Evolutionary conservation across 2,888 invertebrate genomes (phyloP), one percentile per base, ranked within the genome.

Genomic region (Drosophila differens): DNA sequence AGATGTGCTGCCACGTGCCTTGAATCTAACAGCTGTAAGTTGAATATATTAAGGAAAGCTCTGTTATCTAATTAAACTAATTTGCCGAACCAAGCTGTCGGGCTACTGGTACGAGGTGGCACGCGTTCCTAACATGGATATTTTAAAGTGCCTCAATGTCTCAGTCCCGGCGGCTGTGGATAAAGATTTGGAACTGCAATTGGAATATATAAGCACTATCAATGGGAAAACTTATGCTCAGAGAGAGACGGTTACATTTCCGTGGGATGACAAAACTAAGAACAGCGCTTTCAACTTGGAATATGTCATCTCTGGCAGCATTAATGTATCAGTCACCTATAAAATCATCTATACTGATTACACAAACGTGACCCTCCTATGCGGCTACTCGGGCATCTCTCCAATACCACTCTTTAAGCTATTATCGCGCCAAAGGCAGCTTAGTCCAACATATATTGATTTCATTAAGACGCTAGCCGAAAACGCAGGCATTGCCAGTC

Each of bases 31-130:
- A 22, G 58, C 53, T 16, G 70, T 70, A 47, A 59, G 70, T 70
- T 28, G 12, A 7, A 3, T 6, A 30, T 14, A 35, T 30, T 10
- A 12, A 22, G 7, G 1, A 25, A 1, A 54, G n/a, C 4, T 9
- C 16, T 25, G 47, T 47, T 47, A 47, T 47, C 6, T 10, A 10
- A 41, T 41, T 22, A n/a, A n/a, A 30, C 2, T 32, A 32, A 14
- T 25, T 37, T n/a, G 10, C 4, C 14, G 22, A 7, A 2, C 1
- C 22, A 19, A 85, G 85, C 65, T 83, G 28, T 25, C 70, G 16
- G 85, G 85, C 6, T 54, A 54, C 9, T 85, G 83, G 85, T 83
- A 79, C 64, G 83, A 85, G 51, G 74, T 70, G 0, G 81, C 70
- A 1, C 80, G 83, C 19, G 19, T 74, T 19, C 83, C 82, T 2